Base-by-base conservation (phyloP, 2,797 vertebrate species). In the Acipenser transmontanus region DNA sequence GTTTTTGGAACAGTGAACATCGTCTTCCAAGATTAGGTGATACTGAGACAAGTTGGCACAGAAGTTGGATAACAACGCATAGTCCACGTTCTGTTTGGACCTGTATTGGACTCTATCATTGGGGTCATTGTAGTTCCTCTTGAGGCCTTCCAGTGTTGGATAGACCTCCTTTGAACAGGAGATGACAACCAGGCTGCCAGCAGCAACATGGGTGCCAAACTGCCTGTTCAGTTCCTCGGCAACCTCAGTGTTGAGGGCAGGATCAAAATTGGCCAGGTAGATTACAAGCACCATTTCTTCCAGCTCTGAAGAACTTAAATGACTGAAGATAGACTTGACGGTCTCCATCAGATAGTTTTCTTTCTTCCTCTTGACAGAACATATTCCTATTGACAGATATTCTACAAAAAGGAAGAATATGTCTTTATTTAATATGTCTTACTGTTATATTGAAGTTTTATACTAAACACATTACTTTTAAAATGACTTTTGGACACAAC, bases 381-480 rank as follows among this genome's bases (percentile, higher is more conserved):
- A 76, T 54, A 76, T 77, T 8, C 77, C 75, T 56, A 76, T 69
- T 13, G 64, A 66, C 50, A 77, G 51, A 63, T 70, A 74, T 61
- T 57, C 75, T 76, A 50, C 5, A 66, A 63, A 6, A 13, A 10
- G 10, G 59, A 61, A 61, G 70, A 70, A 64, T 47, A 49, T 6
- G 34, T 51, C 4, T 34, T 34, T 13, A 10, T 8, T 9, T 56
- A n/a, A n/a, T 56, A 10, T 57, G 6, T 57, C 6, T 6, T 57
- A 1, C 14, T 57, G 54, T 56, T 56, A 1, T 9, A n/a, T n/a
- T 8, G 11, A 11, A 6, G 4, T 57, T 34, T 34, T 34, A 34
- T 34, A 34, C 8, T 12, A 11, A 57, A 57, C 14, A 11, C 9
- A 7, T 10, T 57, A 10, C 1, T 11, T 11, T 57, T 11, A 57